Evolutionary conservation across 2,113 vertebrate genomes (phyloP).

Genomic region (Psammodynastes pulverulentus): DNA sequence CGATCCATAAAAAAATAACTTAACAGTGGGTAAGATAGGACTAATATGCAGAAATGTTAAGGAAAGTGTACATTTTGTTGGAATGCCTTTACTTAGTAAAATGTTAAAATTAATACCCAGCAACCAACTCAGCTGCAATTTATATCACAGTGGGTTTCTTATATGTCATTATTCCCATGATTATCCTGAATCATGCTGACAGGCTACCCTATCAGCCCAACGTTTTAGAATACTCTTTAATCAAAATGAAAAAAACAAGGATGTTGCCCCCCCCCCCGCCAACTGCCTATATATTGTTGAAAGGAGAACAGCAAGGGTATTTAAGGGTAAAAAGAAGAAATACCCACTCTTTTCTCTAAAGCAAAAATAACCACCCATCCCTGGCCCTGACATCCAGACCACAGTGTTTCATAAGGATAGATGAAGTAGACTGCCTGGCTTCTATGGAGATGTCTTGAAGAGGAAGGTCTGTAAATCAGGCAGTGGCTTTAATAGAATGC

Average conservation of each 20-base stretch:
- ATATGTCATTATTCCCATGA: not conserved
- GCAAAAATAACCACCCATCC: not conserved
- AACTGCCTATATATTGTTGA: not conserved
- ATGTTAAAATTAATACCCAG: not conserved
- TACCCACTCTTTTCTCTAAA: not conserved
- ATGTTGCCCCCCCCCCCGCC: not conserved
- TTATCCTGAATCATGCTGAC: not conserved
- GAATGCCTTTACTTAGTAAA: not conserved
- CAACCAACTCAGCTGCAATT: not conserved
- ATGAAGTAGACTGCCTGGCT: not conserved
- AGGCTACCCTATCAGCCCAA: not conserved
- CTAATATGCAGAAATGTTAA: not conserved
- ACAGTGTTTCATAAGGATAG: not conserved
- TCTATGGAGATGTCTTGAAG: not conserved
- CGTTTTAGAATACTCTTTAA: not conserved
- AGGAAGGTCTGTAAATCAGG: not conserved
- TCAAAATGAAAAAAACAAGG: not conserved
- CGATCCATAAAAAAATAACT: not conserved
- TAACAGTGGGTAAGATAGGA: not conserved
- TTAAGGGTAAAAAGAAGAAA: not conserved
- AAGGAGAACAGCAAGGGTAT: not conserved
- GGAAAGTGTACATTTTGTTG: not conserved
- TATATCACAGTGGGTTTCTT: not conserved
- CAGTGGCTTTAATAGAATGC: not conserved
- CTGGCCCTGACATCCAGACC: not conserved